Evolutionary conservation across 2,888 invertebrate species (phyloP).

Genomic region (Drosophila peninsularis): DNA sequence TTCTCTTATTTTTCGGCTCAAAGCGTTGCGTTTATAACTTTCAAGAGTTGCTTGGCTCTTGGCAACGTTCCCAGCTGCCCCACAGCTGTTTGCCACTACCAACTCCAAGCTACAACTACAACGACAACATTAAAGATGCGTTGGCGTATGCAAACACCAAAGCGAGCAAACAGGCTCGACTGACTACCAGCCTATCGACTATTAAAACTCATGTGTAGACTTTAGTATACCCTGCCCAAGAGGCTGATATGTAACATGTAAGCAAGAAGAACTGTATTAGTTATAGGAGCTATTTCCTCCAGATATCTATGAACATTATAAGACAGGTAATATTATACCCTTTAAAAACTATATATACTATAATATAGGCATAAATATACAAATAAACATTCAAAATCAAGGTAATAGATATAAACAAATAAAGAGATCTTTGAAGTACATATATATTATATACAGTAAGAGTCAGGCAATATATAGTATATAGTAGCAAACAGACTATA

Average conservation of each 20-base stretch:
- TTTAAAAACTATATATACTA: background rate
- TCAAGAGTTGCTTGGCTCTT: constrained; percentile 45
- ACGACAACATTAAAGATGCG: constrained; percentile 38
- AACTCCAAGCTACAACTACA: constrained; percentile 6
- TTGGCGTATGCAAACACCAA: constrained; percentile 58
- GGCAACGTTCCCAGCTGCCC: constrained; percentile 42
- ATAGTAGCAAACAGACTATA: background rate
- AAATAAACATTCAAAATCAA: background rate
- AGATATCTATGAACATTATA: too few relatives aligned
- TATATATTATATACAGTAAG: too few relatives aligned
- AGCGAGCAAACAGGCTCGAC: constrained; percentile 51
- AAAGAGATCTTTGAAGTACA: background rate
- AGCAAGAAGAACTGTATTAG: background rate
- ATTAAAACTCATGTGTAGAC: constrained; percentile 8
- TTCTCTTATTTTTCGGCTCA: constrained; percentile 24
- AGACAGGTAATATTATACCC: too few relatives aligned
- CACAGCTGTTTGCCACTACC: constrained; percentile 37
- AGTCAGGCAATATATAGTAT: too few relatives aligned
- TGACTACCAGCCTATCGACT: constrained; percentile 28
- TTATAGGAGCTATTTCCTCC: background rate
- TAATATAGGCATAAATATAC: background rate
- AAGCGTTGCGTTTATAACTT: constrained; percentile 59
- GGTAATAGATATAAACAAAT: background rate
- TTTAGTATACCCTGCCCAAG: background rate
- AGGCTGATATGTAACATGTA: background rate